Percentiles rank a stretch among this genome's conserved stretches.
These are phyloP conservation scores for Halcyon badia DNA, from an alignment of 2,797 vertebrate genomes.

Conservation along the genomic window DNA sequence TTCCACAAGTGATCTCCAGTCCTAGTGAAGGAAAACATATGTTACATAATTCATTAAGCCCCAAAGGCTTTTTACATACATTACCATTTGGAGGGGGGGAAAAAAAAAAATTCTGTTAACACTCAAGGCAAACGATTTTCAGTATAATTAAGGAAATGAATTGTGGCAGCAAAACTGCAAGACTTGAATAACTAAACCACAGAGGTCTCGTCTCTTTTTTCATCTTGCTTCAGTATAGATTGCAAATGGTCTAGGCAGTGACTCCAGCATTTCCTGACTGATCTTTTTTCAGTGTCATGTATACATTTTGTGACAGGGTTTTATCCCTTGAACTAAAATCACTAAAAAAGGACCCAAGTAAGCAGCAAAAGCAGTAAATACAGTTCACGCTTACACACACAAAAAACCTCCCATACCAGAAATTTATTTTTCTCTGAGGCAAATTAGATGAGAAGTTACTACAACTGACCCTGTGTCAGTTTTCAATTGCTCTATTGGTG, in stretches of 20 bases:
- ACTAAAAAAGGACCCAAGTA: background rate
- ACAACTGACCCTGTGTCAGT: background rate
- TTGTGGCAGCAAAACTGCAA: constrained; percentile 16
- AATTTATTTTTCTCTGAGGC: background rate
- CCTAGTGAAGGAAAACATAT: constrained; percentile 21
- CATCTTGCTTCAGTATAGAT: background rate
- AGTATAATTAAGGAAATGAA: constrained; percentile 45
- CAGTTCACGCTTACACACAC: accelerated
- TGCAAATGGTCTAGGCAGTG: background rate
- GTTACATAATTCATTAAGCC: constrained; percentile 45
- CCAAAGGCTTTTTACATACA: constrained; percentile 21
- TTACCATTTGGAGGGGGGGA: background rate
- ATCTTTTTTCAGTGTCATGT: background rate
- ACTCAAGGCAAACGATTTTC: constrained; percentile 2
- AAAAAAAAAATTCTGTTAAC: background rate
- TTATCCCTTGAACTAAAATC: background rate
- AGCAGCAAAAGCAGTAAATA: background rate
- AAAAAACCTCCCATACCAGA: too few species aligned
- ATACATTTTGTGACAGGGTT: background rate
- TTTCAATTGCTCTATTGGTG: background rate
- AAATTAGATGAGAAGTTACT: background rate
- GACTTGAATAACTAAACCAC: background rate
- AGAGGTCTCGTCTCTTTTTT: background rate
- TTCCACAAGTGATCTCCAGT: constrained; percentile 30
- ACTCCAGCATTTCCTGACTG: background rate